Evolutionary conservation across 2,113 vertebrate genomes (phyloP), one percentile per base, ranked within the genome.

Genomic region (Leucoraja erinaceus): DNA sequence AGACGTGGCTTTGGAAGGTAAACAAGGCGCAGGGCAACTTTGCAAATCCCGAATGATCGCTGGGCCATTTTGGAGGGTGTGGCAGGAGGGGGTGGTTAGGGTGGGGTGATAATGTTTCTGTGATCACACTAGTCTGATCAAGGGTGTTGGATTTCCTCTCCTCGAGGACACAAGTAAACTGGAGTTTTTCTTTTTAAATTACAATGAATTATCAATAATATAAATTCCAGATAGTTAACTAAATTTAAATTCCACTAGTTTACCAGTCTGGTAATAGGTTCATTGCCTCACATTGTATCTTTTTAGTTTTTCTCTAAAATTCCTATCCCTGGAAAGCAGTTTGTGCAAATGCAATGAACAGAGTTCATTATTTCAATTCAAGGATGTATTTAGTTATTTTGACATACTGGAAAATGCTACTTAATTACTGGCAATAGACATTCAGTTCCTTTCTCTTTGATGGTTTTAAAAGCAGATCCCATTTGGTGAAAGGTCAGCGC

Each of bases 311-410:
- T 47, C 6, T 81, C 5, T 31, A 47, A 77, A 90, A 0, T 90
- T 31, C 11, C 12, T 38, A 47, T 20, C n/a, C 31, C 31, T 72
- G 0, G 9, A 91, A 91, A 63, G 11, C 20, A 54, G 33, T 54
- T 22, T 38, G 38, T 0, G 11, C 20, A 72, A 72, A 38, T 31
- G 70, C 31, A 72, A 68, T 72, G 33, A 90, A 54, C 33, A 25
- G 54, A 22, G 9, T 28, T 1, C 9, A 72, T 72, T 72, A 72
- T 91, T 22, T 3, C 16, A 56, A 84, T 59, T 74, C 90, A 91
- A 91, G 61, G 61, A 31, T 33, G 33, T n/a, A 66, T n/a, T 88
- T 88, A 88, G 90, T 91, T 91, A 72, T 54, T 91, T 91, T 72
- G 72, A 74, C 47, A 28, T 47, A 33, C 63, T 54, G 20, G 66